Evolutionary conservation across 2,797 vertebrate species (phyloP).

Genomic region (Acipenser ruthenus): DNA sequence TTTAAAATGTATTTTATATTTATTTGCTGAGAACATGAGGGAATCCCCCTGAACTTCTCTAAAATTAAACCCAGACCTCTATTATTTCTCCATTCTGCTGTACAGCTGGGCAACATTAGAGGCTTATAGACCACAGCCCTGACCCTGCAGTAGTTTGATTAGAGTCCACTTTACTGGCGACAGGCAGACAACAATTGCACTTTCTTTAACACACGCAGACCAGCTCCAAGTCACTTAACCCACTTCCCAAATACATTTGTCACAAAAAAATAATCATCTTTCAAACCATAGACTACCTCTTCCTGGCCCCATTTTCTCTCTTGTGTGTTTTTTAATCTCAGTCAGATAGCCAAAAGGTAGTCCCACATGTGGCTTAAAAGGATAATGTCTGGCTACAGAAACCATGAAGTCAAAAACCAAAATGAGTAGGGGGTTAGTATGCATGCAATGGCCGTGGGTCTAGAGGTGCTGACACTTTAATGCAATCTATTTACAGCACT

Average conservation of each 20-base stretch:
- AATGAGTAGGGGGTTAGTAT: neutral
- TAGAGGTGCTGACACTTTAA: neutral
- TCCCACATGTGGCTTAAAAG: too few species aligned
- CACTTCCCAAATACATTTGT: constrained; percentile 12
- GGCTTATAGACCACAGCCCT: constrained; percentile 44
- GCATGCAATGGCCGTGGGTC: neutral
- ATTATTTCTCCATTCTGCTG: constrained; percentile 30
- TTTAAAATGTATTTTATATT: neutral
- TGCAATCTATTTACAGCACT: neutral
- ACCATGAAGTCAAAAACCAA: neutral
- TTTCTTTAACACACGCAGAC: constrained; percentile 19
- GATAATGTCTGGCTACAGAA: neutral
- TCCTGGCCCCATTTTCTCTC: constrained; percentile 37
- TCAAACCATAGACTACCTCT: constrained; percentile 3
- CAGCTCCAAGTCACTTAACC: constrained; percentile 17
- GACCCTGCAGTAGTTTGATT: constrained; percentile 47
- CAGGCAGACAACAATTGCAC: constrained; percentile 41
- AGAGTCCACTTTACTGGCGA: constrained; percentile 37
- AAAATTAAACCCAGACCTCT: constrained; percentile 32
- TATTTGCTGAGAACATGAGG: neutral
- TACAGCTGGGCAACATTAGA: constrained; percentile 61
- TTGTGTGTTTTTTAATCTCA: constrained; percentile 5
- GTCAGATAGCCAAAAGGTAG: constrained; percentile 4
- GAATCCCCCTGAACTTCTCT: neutral
- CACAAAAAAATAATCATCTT: constrained; percentile 13